Evolutionary conservation across 2,797 vertebrate species (phyloP).

Genomic region (Sternotherus odoratus): DNA sequence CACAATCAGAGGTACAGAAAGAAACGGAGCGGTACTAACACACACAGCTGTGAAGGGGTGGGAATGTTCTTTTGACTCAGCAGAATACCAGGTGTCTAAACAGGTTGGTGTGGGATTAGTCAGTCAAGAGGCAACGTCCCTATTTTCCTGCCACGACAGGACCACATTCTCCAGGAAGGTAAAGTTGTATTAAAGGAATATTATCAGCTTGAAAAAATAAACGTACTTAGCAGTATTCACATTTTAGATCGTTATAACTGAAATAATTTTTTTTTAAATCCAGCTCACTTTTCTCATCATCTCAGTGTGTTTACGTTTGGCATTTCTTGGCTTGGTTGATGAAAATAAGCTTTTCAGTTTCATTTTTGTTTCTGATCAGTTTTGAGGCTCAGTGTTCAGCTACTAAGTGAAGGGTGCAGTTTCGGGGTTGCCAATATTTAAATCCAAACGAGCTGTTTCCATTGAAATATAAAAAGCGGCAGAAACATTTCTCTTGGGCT

Average conservation of each 20-base stretch:
- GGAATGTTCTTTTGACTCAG: not conserved
- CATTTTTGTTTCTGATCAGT: rapidly evolving
- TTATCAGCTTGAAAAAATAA: not conserved
- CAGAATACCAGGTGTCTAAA: not conserved
- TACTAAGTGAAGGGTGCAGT: rapidly evolving
- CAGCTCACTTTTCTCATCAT: not conserved
- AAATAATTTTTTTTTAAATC: not conserved
- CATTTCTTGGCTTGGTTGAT: rapidly evolving
- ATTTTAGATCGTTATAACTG: not conserved
- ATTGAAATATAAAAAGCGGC: not conserved
- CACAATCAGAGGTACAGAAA: rapidly evolving
- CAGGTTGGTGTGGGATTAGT: not conserved
- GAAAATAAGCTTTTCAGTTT: rapidly evolving
- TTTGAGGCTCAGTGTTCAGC: not conserved
- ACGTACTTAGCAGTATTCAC: not conserved
- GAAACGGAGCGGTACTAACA: not conserved
- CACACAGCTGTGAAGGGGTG: not conserved
- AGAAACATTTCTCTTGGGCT: not conserved
- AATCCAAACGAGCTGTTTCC: not conserved
- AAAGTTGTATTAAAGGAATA: not conserved
- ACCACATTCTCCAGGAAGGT: rapidly evolving
- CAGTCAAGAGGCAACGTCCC: rapidly evolving
- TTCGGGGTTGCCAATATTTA: not conserved
- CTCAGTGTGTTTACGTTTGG: not conserved
- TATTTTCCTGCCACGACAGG: rapidly evolving